phyloP scores from a whole-genome alignment of 2,888 invertebrate species.

The Acanthosepion pharaonis region DNA sequence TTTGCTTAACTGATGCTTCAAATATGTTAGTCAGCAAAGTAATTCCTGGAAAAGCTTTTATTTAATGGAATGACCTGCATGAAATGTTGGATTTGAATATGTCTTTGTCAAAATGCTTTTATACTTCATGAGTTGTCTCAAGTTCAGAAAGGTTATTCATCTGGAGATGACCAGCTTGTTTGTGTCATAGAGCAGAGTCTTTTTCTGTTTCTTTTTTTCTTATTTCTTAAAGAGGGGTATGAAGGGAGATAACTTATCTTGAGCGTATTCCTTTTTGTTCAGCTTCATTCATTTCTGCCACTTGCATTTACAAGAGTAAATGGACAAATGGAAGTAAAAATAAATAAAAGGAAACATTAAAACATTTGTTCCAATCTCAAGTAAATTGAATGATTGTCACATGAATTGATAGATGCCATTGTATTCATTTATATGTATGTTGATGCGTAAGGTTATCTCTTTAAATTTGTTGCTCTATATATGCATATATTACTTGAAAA shows the following conservation, averaged over 20 bases:
- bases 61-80: neutral
- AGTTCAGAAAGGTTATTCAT: neutral
- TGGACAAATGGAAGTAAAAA: neutral
- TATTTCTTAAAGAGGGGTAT: neutral
- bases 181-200: neutral
- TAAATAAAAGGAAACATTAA: neutral
- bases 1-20: too few relatives aligned
- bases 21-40: neutral
- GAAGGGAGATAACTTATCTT: neutral
- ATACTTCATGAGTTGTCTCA: neutral
- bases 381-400: neutral
- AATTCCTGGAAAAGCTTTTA: neutral
- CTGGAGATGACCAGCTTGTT: conserved; percentile 18
- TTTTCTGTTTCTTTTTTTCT: neutral
- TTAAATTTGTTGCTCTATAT: neutral
- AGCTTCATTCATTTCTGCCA: neutral
- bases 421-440: neutral
- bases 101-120: neutral
- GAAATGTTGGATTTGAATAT: neutral
- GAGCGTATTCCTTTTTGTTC: neutral
- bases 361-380: neutral
- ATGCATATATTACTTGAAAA: neutral
- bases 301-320: neutral
- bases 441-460: neutral
- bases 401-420: neutral